A percentile compares a stretch with the other conserved stretches of the same genome.
phyloP scores from a whole-genome alignment of 2,797 vertebrate species.

The Columba guinea region DNA sequence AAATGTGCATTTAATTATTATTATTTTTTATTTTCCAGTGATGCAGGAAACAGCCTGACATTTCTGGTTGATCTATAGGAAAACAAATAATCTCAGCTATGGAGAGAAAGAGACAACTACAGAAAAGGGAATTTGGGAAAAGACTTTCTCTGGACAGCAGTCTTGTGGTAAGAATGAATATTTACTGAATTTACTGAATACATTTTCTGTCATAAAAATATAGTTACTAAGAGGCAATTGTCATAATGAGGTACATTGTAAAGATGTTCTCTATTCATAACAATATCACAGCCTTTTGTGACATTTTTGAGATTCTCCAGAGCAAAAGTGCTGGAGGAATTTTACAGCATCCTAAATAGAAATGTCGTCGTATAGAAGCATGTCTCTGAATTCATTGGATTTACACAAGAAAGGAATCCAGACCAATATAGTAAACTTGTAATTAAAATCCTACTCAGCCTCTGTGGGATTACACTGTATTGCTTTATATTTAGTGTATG shows the following conservation, averaged over 20 bases:
- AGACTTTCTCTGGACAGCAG: constrained; percentile 83
- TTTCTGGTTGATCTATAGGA: constrained; percentile 59
- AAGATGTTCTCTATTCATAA: constrained; percentile 19
- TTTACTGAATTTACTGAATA: constrained; percentile 49
- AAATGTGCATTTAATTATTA: constrained; percentile 23
- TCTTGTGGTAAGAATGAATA: constrained; percentile 83
- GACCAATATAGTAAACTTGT: background rate
- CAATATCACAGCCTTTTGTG: background rate
- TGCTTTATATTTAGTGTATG: background rate
- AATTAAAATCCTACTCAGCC: background rate
- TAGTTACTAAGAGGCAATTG: constrained; percentile 35
- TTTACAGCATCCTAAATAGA: background rate
- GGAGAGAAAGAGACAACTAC: constrained; percentile 79
- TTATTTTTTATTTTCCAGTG: constrained; percentile 49
- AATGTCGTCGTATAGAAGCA: background rate
- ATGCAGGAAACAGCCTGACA: constrained; percentile 54
- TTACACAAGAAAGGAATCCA: background rate
- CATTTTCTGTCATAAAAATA: constrained; percentile 50
- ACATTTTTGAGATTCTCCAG: background rate
- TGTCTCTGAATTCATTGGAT: background rate
- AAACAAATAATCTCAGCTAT: constrained; percentile 71
- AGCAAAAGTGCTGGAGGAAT: background rate
- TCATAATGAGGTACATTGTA: background rate
- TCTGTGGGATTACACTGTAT: background rate
- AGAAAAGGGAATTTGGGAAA: constrained; percentile 82